phyloP scores from a whole-genome alignment of 2,113 vertebrate species.

The Theristicus caerulescens region DNA sequence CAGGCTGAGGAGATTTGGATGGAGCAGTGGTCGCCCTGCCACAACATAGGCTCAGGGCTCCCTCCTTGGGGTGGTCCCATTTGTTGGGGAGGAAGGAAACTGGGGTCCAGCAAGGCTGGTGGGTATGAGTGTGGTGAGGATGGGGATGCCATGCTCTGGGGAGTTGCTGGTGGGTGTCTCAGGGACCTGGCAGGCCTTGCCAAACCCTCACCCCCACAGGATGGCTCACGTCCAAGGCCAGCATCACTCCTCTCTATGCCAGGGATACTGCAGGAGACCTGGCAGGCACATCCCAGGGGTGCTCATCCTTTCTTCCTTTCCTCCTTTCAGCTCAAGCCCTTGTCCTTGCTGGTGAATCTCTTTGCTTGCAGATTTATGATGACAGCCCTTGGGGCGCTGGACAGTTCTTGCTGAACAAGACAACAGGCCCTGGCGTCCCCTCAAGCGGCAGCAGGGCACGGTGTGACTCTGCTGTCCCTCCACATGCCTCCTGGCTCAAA shows the following conservation, averaged over 20 bases:
- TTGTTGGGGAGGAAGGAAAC: not conserved
- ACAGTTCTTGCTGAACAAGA: not conserved
- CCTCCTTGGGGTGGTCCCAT: not conserved
- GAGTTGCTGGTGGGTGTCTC: not conserved
- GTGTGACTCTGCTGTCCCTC: not conserved
- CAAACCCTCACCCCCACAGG: not conserved
- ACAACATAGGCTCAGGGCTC: not conserved
- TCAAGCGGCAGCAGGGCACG: not conserved
- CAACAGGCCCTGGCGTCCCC: not conserved
- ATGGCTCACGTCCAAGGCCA: not conserved
- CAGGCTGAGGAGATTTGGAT: not conserved
- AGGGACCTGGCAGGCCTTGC: not conserved
- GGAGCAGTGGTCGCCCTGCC: not conserved
- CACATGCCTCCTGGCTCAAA: not conserved
- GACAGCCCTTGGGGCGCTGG: not conserved
- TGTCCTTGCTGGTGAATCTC: not conserved
- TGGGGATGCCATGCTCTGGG: too few relatives aligned
- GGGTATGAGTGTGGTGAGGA: not conserved
- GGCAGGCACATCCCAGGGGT: not conserved
- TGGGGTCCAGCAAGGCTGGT: not conserved
- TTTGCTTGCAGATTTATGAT: not conserved
- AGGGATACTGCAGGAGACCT: not conserved
- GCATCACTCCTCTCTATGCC: not conserved
- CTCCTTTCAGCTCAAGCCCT: not conserved
- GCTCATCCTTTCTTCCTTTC: not conserved